Evolutionary conservation across 2,797 vertebrate species (phyloP).

Genomic region (Lacerta agilis): DNA sequence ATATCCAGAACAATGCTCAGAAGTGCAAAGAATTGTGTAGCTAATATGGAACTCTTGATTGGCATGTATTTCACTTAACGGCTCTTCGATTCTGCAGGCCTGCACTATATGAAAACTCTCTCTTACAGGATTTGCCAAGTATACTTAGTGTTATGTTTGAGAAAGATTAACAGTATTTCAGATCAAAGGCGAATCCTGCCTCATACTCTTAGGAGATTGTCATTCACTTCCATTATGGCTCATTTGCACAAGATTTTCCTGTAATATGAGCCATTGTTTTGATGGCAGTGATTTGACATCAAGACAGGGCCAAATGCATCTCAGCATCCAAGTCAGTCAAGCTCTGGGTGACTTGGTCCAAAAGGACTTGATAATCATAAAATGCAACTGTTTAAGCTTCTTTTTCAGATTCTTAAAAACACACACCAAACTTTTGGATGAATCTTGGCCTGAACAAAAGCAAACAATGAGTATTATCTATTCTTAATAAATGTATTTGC

Average conservation of each 20-base stretch:
- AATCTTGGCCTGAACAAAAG: slow-evolving; percentile 72
- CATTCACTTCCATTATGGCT: slow-evolving; percentile 85
- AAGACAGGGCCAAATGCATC: slow-evolving; percentile 78
- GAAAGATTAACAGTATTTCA: slow-evolving; percentile 87
- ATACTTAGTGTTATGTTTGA: slow-evolving; percentile 73
- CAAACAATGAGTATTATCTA: slow-evolving; percentile 80
- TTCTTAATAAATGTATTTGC: slow-evolving; percentile 41
- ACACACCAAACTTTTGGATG: slow-evolving; percentile 61
- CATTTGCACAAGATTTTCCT: slow-evolving; percentile 87
- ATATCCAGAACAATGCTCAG: slow-evolving; percentile 13
- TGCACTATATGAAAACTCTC: slow-evolving; percentile 61
- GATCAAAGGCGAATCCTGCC: slow-evolving; percentile 90
- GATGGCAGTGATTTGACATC: slow-evolving; percentile 82
- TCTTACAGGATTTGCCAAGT: slow-evolving; percentile 79
- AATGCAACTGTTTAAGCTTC: slow-evolving; percentile 79
- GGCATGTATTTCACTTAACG: slow-evolving; percentile 50
- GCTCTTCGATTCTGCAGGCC: slow-evolving; percentile 60
- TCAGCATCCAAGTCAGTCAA: slow-evolving; percentile 58
- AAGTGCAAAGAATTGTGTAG: slow-evolving; percentile 50
- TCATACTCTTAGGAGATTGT: slow-evolving; percentile 85
- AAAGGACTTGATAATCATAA: slow-evolving; percentile 81
- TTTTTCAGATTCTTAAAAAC: slow-evolving; percentile 81
- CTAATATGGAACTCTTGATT: slow-evolving; percentile 56
- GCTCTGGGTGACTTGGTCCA: slow-evolving; percentile 67
- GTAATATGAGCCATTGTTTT: slow-evolving; percentile 89